Conservation (phyloP, 2,797 vertebrate species). For the Neostethus bicornis region DNA sequence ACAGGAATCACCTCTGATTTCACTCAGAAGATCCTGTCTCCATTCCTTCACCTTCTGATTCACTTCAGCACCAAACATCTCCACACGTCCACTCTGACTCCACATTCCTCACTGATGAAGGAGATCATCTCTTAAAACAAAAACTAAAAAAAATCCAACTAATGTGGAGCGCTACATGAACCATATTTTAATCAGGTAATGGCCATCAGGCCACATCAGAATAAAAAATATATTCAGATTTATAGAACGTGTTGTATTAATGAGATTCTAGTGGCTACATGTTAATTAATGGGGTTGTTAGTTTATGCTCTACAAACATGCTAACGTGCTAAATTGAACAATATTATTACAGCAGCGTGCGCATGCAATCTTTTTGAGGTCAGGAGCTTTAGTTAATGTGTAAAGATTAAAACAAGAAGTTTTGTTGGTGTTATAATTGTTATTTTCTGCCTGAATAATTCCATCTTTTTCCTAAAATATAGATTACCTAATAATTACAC, state of each 20-base stretch:
- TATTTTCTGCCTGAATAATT: background rate
- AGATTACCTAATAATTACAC: background rate
- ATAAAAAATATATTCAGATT: background rate
- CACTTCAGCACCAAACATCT: too few species aligned
- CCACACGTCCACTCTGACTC: too few species aligned
- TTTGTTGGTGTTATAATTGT: background rate
- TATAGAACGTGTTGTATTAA: background rate
- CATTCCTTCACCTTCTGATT: too few species aligned
- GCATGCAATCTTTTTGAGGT: constrained; percentile 2
- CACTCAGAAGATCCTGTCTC: too few species aligned
- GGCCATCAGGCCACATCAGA: background rate
- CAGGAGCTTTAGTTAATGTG: constrained; percentile 8
- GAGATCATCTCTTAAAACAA: too few species aligned
- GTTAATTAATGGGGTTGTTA: background rate
- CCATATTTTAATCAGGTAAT: too few species aligned
- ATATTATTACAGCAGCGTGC: background rate
- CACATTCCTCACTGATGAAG: too few species aligned
- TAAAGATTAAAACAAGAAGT: constrained; percentile 5
- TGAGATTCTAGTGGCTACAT: background rate
- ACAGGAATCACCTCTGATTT: too few species aligned
- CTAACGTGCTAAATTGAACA: background rate
- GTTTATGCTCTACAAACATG: constrained; percentile 1
- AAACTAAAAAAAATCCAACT: too few species aligned
- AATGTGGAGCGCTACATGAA: too few species aligned
- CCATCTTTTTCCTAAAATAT: background rate